phyloP scores from a whole-genome alignment of 2,797 vertebrate species.

The Argentina silus region DNA sequence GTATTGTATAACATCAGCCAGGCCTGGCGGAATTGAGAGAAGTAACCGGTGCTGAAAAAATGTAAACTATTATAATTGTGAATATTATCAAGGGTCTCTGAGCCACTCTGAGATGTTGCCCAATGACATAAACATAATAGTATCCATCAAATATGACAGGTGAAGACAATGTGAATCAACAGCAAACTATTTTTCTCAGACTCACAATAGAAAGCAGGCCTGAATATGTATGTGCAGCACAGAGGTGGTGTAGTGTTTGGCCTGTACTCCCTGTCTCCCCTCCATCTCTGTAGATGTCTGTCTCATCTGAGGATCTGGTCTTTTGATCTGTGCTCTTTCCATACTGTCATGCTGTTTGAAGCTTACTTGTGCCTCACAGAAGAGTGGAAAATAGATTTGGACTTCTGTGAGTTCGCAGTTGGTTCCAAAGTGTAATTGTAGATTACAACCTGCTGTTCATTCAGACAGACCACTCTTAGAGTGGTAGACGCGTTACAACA shows the following conservation, averaged over 20 bases:
- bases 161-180: neutral
- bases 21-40: conserved; percentile 40
- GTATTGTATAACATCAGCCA: conserved; percentile 62
- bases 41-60: conserved; percentile 21
- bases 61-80: conserved; percentile 27
- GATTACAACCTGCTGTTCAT: conserved; percentile 23
- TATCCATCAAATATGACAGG: neutral
- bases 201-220: neutral
- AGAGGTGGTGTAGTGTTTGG: conserved; percentile 1
- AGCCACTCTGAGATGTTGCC: neutral
- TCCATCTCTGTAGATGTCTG: conserved; percentile 22
- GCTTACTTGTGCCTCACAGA: conserved; percentile 18
- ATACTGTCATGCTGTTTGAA: conserved; percentile 23
- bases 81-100: too few relatives aligned
- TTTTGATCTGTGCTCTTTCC: conserved; percentile 31
- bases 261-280: neutral
- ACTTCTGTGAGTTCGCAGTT: conserved; percentile 29
- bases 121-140: neutral
- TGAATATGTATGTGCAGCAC: neutral
- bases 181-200: neutral
- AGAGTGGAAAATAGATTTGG: conserved; percentile 43
- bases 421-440: conserved; percentile 27
- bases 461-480: conserved; percentile 23
- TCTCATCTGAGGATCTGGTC: conserved; percentile 28
- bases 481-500: neutral